Evolutionary conservation across 2,113 vertebrate species (phyloP), one percentile per base, ranked within the genome.

Genomic region (Hemichromis elongatus): DNA sequence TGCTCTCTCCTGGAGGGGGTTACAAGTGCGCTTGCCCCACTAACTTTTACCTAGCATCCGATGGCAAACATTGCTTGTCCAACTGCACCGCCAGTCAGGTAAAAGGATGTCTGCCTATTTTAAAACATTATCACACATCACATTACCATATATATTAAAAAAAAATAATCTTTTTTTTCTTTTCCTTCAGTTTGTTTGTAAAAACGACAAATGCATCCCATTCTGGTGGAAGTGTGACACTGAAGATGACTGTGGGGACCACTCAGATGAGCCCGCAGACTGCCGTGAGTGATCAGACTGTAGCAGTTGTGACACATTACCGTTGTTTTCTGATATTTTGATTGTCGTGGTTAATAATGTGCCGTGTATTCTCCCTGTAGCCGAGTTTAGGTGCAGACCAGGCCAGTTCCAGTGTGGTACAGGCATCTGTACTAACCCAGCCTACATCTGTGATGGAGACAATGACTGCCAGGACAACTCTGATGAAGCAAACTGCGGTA

Each of bases 141-240:
- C 68, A 50, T 1, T 75, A 33, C 18, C 45, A 33, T 30, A 28
- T 66, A 21, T 66, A 10, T 7, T 30, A 30, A 28, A 0, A 52
- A 30, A 19, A 33, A 53, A 28, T 33, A 5, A 35, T 53, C 10
- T 2, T 12, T n/a, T 35, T 81, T 63, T 7, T 91, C 35, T 78
- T 5, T 68, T 52, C 68, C 13, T 90, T 68, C 94, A 99, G 99
- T 99, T 99, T 91, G 98, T 99, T 40, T 99, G 99, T 92, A 99
- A 98, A 96, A 99, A 99, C 0, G 99, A 99, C 95, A 99, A 99
- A 91, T 99, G 99, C 95, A 99, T 99, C 95, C 99, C 99, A 80
- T 99, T 99, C 94, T 99, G 99, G 99, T 99, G 99, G 99, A 99
- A 99, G 93, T 99, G 99, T 82, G 99, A 99, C 96, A 99, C 99